Evolutionary conservation across 2,797 vertebrate genomes (phyloP).

Genomic region (Enteromius radiatus): DNA sequence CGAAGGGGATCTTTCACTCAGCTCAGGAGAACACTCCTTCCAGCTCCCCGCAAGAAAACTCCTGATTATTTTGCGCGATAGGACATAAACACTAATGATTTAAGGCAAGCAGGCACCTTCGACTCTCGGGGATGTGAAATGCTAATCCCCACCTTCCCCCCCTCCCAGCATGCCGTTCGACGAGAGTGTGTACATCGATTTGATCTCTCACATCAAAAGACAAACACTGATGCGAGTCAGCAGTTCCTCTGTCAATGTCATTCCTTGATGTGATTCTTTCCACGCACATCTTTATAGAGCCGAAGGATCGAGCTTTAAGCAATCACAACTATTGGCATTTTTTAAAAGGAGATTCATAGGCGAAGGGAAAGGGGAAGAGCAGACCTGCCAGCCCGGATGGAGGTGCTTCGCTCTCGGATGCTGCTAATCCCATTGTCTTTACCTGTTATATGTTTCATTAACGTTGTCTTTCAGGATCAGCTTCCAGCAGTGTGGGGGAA

Average conservation of each 20-base stretch:
- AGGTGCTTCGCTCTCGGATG: slow-evolving; percentile 74
- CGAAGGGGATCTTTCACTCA: slow-evolving; percentile 45
- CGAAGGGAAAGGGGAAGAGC: slow-evolving; percentile 79
- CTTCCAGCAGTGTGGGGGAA: slow-evolving; percentile 78
- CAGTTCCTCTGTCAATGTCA: slow-evolving; percentile 99
- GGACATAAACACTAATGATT: slow-evolving; percentile 77
- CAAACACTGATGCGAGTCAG: slow-evolving; percentile 99
- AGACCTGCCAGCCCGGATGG: slow-evolving; percentile 71
- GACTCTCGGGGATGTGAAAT: slow-evolving; percentile 82
- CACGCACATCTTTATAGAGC: slow-evolving; percentile 89
- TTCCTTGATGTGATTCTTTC: slow-evolving; percentile 94
- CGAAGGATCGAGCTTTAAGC: slow-evolving; percentile 89
- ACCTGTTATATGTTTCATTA: slow-evolving; percentile 82
- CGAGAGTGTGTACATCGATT: slow-evolving; percentile 96
- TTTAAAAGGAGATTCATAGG: slow-evolving; percentile 94
- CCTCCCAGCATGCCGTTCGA: slow-evolving; percentile 81
- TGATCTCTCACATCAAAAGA: slow-evolving; percentile 99
- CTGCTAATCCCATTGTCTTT: slow-evolving; percentile 80
- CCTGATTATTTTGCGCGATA: slow-evolving; percentile 74
- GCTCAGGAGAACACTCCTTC: slow-evolving; percentile 44
- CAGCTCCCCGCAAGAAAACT: slow-evolving; percentile 43
- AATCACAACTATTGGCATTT: slow-evolving; percentile 98
- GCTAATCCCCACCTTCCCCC: slow-evolving; percentile 87
- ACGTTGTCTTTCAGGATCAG: slow-evolving; percentile 81
- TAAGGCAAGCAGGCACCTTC: slow-evolving; percentile 77